Evolutionary conservation across 2,113 vertebrate genomes (phyloP).

Genomic region (Eulacestoma nigropectus): DNA sequence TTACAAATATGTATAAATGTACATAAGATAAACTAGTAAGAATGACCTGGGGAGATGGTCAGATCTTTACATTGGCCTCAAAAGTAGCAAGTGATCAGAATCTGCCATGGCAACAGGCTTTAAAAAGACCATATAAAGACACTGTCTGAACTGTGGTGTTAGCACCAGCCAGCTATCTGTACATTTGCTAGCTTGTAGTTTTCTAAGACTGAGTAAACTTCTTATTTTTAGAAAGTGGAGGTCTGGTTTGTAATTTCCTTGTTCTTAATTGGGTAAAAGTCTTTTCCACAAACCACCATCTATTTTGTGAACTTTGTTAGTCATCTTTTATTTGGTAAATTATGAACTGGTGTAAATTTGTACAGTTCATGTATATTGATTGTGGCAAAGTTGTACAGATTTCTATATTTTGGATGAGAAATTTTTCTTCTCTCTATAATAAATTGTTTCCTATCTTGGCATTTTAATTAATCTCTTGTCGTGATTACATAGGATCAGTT

Average conservation of each 20-base stretch:
- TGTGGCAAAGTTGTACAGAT: slow-evolving; percentile 99
- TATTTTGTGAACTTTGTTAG: slow-evolving; percentile 98
- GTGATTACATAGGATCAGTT: slow-evolving; percentile 74
- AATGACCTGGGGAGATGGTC: slow-evolving; percentile 75
- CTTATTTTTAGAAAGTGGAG: slow-evolving; percentile 89
- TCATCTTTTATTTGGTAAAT: slow-evolving; percentile 97
- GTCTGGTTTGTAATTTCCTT: slow-evolving; percentile 88
- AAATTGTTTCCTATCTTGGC: slow-evolving; percentile 94
- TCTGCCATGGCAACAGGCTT: slow-evolving; percentile 78
- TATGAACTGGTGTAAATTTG: slow-evolving; percentile 99
- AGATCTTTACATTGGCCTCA: slow-evolving; percentile 73
- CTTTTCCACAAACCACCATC: slow-evolving; percentile 87
- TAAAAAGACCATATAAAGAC: slow-evolving; percentile 78
- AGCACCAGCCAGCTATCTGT: slow-evolving; percentile 84
- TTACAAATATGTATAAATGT: slow-evolving; percentile 80
- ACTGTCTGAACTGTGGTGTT: slow-evolving; percentile 84
- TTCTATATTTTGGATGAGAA: slow-evolving; percentile 99
- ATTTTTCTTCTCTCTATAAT: slow-evolving; percentile 99
- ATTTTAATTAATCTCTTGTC: slow-evolving; percentile 86
- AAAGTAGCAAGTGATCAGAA: slow-evolving; percentile 74
- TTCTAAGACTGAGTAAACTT: slow-evolving; percentile 85
- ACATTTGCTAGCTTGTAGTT: slow-evolving; percentile 87
- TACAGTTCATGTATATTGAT: slow-evolving; percentile 99
- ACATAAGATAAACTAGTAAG: slow-evolving; percentile 74
- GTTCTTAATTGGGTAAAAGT: slow-evolving; percentile 86